A percentile compares a stretch with the other conserved stretches of the same genome.
Evolutionary conservation across 1,140 invertebrate species (phyloP).

Genomic region (Bombus superbus): DNA sequence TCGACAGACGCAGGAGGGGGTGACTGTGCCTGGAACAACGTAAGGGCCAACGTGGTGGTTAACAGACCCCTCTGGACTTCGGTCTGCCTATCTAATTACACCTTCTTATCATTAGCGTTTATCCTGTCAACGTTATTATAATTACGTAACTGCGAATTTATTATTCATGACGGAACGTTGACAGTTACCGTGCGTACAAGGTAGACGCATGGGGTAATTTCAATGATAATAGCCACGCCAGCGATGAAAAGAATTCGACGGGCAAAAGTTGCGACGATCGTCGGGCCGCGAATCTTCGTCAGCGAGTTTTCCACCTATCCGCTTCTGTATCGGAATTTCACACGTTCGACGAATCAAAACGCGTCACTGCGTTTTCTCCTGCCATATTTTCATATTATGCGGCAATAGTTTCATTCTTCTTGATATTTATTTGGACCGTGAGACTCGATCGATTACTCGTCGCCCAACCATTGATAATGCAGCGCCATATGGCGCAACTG

Average conservation of each 20-base stretch:
- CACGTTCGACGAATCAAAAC: background rate
- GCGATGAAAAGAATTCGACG: no score
- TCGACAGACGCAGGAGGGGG: conserved; percentile 43
- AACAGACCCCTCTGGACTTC: conserved; percentile 23
- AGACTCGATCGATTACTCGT: conserved; percentile 9
- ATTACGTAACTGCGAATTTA: background rate
- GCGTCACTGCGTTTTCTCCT: background rate
- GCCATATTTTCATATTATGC: background rate
- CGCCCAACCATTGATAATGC: background rate
- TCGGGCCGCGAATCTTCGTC: background rate
- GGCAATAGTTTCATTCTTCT: background rate
- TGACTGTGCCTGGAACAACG: conserved; percentile 16
- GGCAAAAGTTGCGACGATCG: background rate
- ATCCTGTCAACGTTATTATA: conserved; percentile 50
- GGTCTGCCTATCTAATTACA: conserved; percentile 58
- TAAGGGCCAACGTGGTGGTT: conserved; percentile 21
- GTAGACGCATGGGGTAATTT: conserved; percentile 27
- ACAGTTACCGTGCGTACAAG: conserved; percentile 13
- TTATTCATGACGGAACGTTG: conserved; percentile 30
- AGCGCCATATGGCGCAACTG: conserved; percentile 36
- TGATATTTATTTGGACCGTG: background rate
- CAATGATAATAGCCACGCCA: background rate
- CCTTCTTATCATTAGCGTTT: conserved; percentile 57
- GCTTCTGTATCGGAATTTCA: background rate
- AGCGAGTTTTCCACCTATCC: background rate